A percentile compares a stretch with the other conserved stretches of the same genome.
Conservation (phyloP, 1,140 invertebrate species). For the Neocloeon triangulifer region DNA sequence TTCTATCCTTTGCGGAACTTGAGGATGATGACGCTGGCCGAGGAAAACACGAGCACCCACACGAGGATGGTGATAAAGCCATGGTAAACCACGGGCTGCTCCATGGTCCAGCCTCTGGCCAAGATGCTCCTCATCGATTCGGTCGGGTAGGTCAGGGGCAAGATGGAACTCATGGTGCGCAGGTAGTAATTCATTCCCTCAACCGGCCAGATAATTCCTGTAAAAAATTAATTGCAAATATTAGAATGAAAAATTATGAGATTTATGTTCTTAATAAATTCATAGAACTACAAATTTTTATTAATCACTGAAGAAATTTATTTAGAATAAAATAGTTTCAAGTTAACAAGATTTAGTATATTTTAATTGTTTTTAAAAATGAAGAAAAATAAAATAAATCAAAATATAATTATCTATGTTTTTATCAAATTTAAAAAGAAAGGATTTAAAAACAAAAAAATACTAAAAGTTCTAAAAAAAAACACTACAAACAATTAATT, state of each 20-base stretch:
- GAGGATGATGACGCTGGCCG: slow-evolving; percentile 3
- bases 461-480: too few relatives aligned
- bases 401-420: too few relatives aligned
- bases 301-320: not conserved
- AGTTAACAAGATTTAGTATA: not conserved
- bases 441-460: too few relatives aligned
- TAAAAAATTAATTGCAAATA: slow-evolving; percentile 3
- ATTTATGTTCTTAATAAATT: not conserved
- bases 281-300: not conserved
- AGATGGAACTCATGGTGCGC: slow-evolving; percentile 23
- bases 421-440: too few relatives aligned
- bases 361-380: not conserved
- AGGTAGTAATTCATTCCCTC: slow-evolving; percentile 32
- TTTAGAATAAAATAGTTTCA: not conserved
- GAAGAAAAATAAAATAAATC: not conserved
- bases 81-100: slow-evolving; percentile 22
- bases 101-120: slow-evolving; percentile 28
- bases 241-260: not conserved
- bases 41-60: slow-evolving; percentile 26
- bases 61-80: slow-evolving; percentile 24
- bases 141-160: slow-evolving; percentile 32
- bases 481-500: too few relatives aligned
- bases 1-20: slow-evolving; percentile 10
- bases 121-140: slow-evolving; percentile 32
- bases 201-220: slow-evolving; percentile 36